A percentile compares a stretch with the other conserved stretches of the same genome.
These are phyloP conservation scores for Porites rus DNA, from an alignment of 92 coral and sea anemone genomes.

Conservation along the genomic window DNA sequence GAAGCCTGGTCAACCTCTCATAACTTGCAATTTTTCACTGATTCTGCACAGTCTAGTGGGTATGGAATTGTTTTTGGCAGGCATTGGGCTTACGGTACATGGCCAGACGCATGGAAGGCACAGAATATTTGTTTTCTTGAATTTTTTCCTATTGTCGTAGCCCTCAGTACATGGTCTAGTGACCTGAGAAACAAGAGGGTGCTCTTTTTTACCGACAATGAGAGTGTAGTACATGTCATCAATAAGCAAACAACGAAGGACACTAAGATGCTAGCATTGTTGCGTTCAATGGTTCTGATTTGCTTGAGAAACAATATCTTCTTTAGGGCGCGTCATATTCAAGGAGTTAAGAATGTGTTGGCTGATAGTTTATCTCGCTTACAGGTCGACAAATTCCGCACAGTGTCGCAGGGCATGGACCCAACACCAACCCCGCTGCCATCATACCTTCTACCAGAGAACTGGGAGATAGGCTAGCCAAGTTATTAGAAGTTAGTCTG, in stretches of 20 bases:
- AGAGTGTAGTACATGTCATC: constrained; percentile 46
- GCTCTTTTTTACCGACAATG: constrained; percentile 45
- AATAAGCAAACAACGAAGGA: constrained; percentile 54
- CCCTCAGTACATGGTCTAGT: constrained; percentile 26
- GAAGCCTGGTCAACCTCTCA: constrained; percentile 47
- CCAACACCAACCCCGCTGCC: too few species aligned
- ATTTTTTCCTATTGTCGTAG: constrained; percentile 46
- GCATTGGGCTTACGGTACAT: constrained; percentile 60
- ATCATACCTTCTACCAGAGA: too few species aligned
- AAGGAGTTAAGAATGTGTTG: too few species aligned
- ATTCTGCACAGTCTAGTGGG: constrained; percentile 28
- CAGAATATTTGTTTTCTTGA: constrained; percentile 43
- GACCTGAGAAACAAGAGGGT: constrained; percentile 26
- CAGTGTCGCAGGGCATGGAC: constrained; percentile 29
- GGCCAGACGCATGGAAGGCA: constrained; percentile 48
- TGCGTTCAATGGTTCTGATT: constrained; percentile 3
- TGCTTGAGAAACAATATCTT: too few species aligned
- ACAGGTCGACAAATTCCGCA: constrained; percentile 43
- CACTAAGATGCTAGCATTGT: constrained; percentile 40
- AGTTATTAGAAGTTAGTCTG: constrained; percentile 21
- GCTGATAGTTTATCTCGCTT: constrained; percentile 27
- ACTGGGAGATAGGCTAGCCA: constrained; percentile 6
- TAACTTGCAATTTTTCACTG: constrained; percentile 24
- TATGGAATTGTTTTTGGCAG: constrained; percentile 42
- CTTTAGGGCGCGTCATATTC: too few species aligned